Conservation (phyloP, 2,797 vertebrate genomes). For the Ficedula albicollis region DNA sequence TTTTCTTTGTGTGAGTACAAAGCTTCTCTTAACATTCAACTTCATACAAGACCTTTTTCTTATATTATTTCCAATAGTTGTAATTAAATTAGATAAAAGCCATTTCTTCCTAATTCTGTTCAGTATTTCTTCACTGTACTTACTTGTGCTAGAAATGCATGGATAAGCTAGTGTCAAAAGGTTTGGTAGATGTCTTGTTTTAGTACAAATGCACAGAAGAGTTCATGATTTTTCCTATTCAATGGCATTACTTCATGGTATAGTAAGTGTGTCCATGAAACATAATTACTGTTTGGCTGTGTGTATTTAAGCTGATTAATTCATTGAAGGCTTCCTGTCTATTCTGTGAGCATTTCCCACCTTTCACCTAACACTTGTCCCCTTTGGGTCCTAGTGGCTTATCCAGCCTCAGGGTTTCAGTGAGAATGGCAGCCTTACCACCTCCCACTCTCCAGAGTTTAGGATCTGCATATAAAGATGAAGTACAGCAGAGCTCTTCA, state of each 20-base stretch:
- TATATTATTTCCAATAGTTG: background rate
- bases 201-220: background rate
- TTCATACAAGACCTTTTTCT: background rate
- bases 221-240: background rate
- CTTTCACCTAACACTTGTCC: background rate
- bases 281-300: background rate
- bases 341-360: background rate
- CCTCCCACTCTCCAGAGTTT: background rate
- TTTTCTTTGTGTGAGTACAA: slow-evolving; percentile 92
- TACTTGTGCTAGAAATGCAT: background rate
- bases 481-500: background rate
- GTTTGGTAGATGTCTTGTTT: background rate
- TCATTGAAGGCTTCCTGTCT: background rate
- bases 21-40: background rate
- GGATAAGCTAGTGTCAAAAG: background rate
- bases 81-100: background rate
- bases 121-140: background rate
- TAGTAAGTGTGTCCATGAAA: background rate
- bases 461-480: background rate
- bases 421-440: background rate
- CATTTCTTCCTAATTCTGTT: background rate
- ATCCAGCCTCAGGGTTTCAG: background rate
- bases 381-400: background rate
- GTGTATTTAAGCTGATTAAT: background rate
- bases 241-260: background rate